Evolutionary conservation across 2,797 vertebrate genomes (phyloP).

Genomic region (Cyclopterus lumpus): DNA sequence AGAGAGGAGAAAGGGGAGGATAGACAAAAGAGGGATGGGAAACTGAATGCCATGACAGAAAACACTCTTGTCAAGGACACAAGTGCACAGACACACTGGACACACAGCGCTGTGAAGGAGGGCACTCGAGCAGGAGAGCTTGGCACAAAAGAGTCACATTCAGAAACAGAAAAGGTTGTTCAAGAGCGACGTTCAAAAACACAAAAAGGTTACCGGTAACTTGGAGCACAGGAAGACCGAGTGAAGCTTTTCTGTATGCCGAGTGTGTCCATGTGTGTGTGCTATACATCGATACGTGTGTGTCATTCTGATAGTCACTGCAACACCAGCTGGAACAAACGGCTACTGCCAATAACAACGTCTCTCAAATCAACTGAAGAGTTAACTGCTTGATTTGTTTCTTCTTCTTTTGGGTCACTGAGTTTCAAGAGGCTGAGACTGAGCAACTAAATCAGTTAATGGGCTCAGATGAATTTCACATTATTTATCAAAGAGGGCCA

Average conservation of each 20-base stretch:
- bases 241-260: not conserved
- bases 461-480: not conserved
- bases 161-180: slow-evolving; percentile 38
- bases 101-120: slow-evolving; percentile 40
- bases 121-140: slow-evolving; percentile 58
- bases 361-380: not conserved
- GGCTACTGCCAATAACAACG: slow-evolving; percentile 13
- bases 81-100: not conserved
- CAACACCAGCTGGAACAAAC: slow-evolving; percentile 12
- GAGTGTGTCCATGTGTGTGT: slow-evolving; percentile 3
- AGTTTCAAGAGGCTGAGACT: not conserved
- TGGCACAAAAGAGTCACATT: slow-evolving; percentile 53
- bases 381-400: not conserved
- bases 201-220: slow-evolving; percentile 37
- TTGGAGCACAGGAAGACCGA: slow-evolving; percentile 7
- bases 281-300: not conserved
- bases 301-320: not conserved
- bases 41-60: slow-evolving; percentile 26
- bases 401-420: not conserved
- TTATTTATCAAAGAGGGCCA: not conserved
- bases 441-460: not conserved
- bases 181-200: slow-evolving; percentile 38
- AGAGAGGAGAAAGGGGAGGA: not conserved
- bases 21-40: slow-evolving; percentile 10
- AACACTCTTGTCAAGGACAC: slow-evolving; percentile 33